phyloP scores from a whole-genome alignment of 2,113 vertebrate species.

The Athene noctua region DNA sequence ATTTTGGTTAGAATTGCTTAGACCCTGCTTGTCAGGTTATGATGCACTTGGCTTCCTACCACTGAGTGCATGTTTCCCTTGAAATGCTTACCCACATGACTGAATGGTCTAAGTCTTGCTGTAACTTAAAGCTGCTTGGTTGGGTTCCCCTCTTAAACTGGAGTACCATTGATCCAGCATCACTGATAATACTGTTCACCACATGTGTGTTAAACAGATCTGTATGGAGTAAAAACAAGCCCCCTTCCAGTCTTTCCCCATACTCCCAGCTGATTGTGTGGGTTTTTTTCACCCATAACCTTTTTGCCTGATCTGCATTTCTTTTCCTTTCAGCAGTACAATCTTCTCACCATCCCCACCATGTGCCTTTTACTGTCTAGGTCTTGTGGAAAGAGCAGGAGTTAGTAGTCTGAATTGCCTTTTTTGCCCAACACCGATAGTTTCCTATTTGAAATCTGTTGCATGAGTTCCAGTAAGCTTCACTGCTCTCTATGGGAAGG shows the following conservation, averaged over 20 bases:
- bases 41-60: background rate
- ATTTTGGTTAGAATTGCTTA: background rate
- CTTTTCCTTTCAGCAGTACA: background rate
- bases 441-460: background rate
- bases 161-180: background rate
- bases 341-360: background rate
- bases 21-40: background rate
- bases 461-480: background rate
- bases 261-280: background rate
- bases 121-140: background rate
- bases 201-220: background rate
- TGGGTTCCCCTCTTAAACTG: background rate
- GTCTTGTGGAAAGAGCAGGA: background rate
- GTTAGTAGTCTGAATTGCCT: background rate
- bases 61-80: background rate
- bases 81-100: rapidly evolving
- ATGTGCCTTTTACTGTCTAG: background rate
- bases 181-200: background rate
- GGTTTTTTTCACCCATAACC: background rate
- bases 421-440: background rate
- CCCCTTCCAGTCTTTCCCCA: background rate
- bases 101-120: background rate
- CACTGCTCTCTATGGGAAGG: background rate
- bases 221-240: background rate
- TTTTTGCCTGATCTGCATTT: background rate